Percentiles rank a stretch among this genome's conserved stretches.
phyloP scores from a whole-genome alignment of 2,113 vertebrate genomes.

The Petromus typicus region DNA sequence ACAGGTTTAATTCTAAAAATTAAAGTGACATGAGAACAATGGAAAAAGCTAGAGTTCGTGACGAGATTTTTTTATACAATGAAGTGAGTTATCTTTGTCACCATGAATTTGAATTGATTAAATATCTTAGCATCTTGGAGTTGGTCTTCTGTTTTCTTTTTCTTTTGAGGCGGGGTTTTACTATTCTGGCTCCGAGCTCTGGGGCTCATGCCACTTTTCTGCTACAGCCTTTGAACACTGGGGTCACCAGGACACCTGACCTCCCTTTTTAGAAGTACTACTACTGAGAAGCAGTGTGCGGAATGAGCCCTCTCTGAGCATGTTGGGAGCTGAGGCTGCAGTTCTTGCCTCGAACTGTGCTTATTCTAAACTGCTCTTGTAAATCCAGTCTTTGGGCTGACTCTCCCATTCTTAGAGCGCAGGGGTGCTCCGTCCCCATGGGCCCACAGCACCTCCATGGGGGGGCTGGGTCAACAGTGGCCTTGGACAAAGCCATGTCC shows the following conservation, averaged over 20 bases:
- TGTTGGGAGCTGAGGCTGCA: accelerated
- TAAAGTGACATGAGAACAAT: background rate
- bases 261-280: background rate
- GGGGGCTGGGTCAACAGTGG: background rate
- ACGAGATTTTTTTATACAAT: background rate
- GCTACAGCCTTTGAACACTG: background rate
- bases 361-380: background rate
- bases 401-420: background rate
- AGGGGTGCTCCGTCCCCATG: background rate
- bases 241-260: background rate
- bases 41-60: background rate
- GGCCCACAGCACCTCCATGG: background rate
- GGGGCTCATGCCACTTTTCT: background rate
- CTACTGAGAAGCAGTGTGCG: too few species aligned
- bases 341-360: accelerated
- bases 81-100: background rate
- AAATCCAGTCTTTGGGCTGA: background rate
- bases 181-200: background rate
- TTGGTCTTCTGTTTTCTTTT: background rate
- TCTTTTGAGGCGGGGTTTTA: background rate
- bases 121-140: background rate
- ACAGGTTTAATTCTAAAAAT: background rate
- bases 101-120: background rate
- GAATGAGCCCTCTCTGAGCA: background rate
- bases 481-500: background rate